phyloP scores from a whole-genome alignment of 2,797 vertebrate genomes.

The Brachyalestes nurse region DNA sequence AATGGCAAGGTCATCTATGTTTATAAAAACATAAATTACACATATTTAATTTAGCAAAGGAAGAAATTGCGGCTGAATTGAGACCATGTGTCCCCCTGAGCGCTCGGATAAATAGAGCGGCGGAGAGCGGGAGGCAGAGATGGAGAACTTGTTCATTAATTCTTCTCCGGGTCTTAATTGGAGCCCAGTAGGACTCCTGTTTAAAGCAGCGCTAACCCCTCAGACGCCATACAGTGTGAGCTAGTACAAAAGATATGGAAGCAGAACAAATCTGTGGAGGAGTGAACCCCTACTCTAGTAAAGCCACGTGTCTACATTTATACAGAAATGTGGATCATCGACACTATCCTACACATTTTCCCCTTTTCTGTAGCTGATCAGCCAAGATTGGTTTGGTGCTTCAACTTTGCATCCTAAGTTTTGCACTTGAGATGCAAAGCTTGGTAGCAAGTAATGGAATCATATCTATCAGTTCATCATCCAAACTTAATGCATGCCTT shows the following conservation, averaged over 20 bases:
- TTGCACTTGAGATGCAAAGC: too few species aligned
- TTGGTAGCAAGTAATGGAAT: too few species aligned
- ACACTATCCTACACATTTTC: too few species aligned
- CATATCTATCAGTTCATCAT: too few species aligned
- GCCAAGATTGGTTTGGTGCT: too few species aligned
- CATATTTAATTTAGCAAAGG: conserved; percentile 82
- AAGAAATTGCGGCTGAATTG: conserved; percentile 74
- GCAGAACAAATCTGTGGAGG: conserved; percentile 43
- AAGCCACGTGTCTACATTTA: too few species aligned
- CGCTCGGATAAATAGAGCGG: conserved; percentile 82
- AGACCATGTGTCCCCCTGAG: conserved; percentile 82
- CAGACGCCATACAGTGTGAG: conserved; percentile 34
- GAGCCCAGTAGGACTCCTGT: conserved; percentile 60
- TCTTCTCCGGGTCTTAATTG: conserved; percentile 61
- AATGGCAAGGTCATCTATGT: conserved; percentile 82
- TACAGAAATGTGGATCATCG: too few species aligned
- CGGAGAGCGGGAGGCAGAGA: conserved; percentile 65
- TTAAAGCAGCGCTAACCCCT: conserved; percentile 49
- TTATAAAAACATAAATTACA: conserved; percentile 82
- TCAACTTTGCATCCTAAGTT: too few species aligned
- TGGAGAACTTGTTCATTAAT: conserved; percentile 62
- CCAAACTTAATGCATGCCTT: too few species aligned
- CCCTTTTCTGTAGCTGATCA: too few species aligned
- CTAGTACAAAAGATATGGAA: conserved; percentile 46
- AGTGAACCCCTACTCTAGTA: too few species aligned